phyloP scores from a whole-genome alignment of 2,797 vertebrate species.

The Cygnus olor region DNA sequence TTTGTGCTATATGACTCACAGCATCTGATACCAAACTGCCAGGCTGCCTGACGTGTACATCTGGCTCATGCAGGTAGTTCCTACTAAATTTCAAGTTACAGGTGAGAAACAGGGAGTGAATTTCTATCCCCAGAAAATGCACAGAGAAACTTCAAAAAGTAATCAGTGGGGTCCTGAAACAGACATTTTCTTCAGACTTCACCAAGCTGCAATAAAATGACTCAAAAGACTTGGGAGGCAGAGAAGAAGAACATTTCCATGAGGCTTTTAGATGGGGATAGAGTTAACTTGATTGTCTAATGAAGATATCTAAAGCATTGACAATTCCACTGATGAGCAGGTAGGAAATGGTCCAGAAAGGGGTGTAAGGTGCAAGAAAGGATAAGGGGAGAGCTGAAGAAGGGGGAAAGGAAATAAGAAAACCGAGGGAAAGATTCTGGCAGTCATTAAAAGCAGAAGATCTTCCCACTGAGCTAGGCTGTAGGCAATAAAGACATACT shows the following conservation, averaged over 20 bases:
- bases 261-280: background rate
- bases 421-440: background rate
- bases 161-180: background rate
- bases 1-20: background rate
- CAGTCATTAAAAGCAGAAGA: background rate
- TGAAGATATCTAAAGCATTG: background rate
- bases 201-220: background rate
- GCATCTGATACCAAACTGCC: background rate
- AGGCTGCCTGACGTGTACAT: background rate
- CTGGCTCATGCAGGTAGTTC: accelerated
- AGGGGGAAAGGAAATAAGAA: background rate
- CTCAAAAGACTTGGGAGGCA: background rate
- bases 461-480: background rate
- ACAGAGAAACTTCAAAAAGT: background rate
- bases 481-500: background rate
- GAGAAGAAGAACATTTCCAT: background rate
- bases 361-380: background rate
- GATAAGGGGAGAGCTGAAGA: background rate
- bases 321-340: background rate
- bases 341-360: background rate
- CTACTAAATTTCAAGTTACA: background rate
- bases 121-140: background rate
- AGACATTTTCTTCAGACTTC: background rate
- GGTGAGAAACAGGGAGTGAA: background rate
- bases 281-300: background rate